phyloP scores from a whole-genome alignment of 2,888 invertebrate genomes.

The Leptopterna dolabrata region DNA sequence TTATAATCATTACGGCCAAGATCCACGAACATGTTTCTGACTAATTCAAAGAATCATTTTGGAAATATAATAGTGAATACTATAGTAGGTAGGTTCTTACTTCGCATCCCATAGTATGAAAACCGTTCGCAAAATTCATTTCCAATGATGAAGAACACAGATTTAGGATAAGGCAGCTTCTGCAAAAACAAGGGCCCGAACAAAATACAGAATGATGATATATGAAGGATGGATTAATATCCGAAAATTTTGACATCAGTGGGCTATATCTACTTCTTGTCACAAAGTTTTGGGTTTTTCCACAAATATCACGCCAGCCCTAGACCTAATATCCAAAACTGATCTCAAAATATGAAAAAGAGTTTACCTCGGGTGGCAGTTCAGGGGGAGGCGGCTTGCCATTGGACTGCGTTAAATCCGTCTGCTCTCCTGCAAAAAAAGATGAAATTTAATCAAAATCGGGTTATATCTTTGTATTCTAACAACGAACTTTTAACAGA shows the following conservation, averaged over 20 bases:
- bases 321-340: background rate
- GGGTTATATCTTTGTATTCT: too few species aligned
- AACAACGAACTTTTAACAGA: too few species aligned
- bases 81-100: slow-evolving; percentile 73
- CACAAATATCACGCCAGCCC: too few species aligned
- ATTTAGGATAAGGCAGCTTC: slow-evolving; percentile 83
- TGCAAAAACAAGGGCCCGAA: slow-evolving; percentile 67
- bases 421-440: background rate
- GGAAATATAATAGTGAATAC: too few species aligned
- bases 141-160: slow-evolving; percentile 91
- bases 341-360: background rate
- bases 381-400: background rate
- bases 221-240: too few species aligned
- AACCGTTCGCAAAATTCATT: slow-evolving; percentile 99
- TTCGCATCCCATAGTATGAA: slow-evolving; percentile 96
- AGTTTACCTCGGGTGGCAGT: background rate
- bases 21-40: too few species aligned
- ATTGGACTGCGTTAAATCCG: background rate
- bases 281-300: too few species aligned
- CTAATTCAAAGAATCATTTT: too few species aligned
- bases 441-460: background rate
- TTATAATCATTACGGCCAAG: too few species aligned
- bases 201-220: too few species aligned
- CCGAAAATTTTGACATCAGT: too few species aligned
- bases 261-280: too few species aligned